A percentile compares a stretch with the other conserved stretches of the same genome.
These are phyloP conservation scores for Hippopotamus amphibius DNA, from an alignment of 2,113 vertebrate genomes.

Conservation along the genomic window DNA sequence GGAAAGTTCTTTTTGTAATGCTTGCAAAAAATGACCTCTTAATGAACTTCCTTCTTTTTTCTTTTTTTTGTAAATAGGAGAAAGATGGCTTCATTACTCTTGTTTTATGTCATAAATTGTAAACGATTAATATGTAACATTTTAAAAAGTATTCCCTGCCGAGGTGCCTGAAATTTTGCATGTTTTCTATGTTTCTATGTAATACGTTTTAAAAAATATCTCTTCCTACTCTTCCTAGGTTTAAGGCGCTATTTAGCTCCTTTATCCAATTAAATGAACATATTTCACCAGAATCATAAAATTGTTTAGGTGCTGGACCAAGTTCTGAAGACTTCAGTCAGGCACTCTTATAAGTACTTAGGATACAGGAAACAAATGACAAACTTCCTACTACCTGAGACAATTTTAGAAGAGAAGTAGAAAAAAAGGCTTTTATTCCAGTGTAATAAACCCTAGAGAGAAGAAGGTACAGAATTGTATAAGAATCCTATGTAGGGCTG, in stretches of 20 bases:
- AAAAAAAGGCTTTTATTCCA: neutral
- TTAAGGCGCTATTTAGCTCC: neutral
- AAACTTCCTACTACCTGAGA: neutral
- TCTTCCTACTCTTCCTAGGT: neutral
- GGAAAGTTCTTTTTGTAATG: neutral
- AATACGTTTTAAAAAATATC: neutral
- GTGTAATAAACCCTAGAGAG: neutral
- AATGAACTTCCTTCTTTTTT: neutral
- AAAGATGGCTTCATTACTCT: neutral
- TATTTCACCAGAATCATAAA: neutral
- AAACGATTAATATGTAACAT: neutral
- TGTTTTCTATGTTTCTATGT: neutral
- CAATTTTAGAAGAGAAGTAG: neutral
- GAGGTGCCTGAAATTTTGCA: neutral
- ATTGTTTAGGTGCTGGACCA: neutral
- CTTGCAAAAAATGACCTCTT: neutral
- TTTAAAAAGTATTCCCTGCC: neutral
- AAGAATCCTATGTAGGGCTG: neutral
- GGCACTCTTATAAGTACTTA: neutral
- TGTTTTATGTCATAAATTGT: neutral
- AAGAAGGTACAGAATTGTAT: neutral
- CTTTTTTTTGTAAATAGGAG: neutral
- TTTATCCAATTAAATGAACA: neutral
- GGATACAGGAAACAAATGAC: neutral
- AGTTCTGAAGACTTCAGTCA: neutral